phyloP scores from a whole-genome alignment of 2,888 invertebrate species.

The Amaurobius ferox region DNA sequence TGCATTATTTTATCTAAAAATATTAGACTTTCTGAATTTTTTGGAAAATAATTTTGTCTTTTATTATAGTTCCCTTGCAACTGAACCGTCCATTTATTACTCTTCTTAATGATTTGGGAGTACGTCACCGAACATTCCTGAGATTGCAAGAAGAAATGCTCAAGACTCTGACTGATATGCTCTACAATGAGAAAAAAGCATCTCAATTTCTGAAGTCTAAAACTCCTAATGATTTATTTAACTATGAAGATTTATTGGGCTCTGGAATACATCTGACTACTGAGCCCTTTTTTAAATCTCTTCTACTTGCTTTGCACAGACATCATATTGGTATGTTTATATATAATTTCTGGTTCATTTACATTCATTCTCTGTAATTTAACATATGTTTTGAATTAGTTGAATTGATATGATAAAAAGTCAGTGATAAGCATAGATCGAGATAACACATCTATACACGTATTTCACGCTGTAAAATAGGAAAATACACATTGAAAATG shows the following conservation, averaged over 20 bases:
- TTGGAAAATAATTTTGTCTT: too few relatives aligned
- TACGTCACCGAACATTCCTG: slow-evolving; percentile 56
- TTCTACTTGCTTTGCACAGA: slow-evolving; percentile 52
- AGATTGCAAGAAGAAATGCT: slow-evolving; percentile 38
- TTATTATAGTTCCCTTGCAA: slow-evolving; percentile 63
- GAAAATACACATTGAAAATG: too few relatives aligned
- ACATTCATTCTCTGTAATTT: too few relatives aligned
- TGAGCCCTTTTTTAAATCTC: slow-evolving; percentile 58
- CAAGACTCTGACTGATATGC: slow-evolving; percentile 35
- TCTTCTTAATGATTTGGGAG: slow-evolving; percentile 74
- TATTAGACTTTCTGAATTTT: too few relatives aligned
- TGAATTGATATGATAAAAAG: too few relatives aligned
- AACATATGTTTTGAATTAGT: too few relatives aligned
- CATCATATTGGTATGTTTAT: slow-evolving; percentile 56
- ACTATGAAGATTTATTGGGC: slow-evolving; percentile 23
- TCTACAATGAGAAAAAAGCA: slow-evolving; percentile 56
- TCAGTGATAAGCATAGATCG: too few relatives aligned
- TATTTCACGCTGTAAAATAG: too few relatives aligned
- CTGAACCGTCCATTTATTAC: slow-evolving; percentile 73
- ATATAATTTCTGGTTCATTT: too few relatives aligned
- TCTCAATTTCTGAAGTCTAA: slow-evolving; percentile 33
- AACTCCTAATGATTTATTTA: slow-evolving; percentile 18
- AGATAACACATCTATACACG: too few relatives aligned
- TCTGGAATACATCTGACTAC: slow-evolving; percentile 51
- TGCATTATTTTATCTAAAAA: too few relatives aligned